Evolutionary conservation across 2,797 vertebrate species (phyloP).

Genomic region (Sebastes steindachneri): DNA sequence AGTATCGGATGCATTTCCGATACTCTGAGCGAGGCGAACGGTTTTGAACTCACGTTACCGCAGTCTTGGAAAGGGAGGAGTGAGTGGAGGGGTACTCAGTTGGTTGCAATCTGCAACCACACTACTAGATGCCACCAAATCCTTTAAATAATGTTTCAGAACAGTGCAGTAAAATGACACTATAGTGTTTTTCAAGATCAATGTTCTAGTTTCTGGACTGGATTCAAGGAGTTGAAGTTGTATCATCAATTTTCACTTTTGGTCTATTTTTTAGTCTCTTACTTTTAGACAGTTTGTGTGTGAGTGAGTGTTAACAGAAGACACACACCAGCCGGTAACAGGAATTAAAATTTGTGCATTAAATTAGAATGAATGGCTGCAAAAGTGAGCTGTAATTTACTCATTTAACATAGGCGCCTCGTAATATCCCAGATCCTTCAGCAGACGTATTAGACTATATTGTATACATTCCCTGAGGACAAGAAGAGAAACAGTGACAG

Average conservation of each 20-base stretch:
- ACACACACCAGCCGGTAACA: neutral
- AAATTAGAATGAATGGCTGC: neutral
- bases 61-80: too few species aligned
- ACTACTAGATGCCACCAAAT: neutral
- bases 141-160: neutral
- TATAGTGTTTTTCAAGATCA: neutral
- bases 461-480: constrained; percentile 20
- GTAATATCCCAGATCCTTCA: neutral
- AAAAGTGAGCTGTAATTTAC: constrained; percentile 8
- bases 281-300: neutral
- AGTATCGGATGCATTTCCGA: neutral
- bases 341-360: neutral
- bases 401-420: constrained; percentile 15
- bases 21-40: too few species aligned
- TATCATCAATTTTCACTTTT: neutral
- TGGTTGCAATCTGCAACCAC: neutral
- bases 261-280: neutral
- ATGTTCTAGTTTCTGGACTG: neutral
- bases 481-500: constrained; percentile 42
- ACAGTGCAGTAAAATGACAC: neutral
- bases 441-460: neutral
- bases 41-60: too few species aligned
- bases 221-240: neutral
- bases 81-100: neutral
- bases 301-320: neutral